These are phyloP conservation scores for Gorsachius goisagi DNA, from an alignment of 2,113 vertebrate species.

Conservation along the genomic window DNA sequence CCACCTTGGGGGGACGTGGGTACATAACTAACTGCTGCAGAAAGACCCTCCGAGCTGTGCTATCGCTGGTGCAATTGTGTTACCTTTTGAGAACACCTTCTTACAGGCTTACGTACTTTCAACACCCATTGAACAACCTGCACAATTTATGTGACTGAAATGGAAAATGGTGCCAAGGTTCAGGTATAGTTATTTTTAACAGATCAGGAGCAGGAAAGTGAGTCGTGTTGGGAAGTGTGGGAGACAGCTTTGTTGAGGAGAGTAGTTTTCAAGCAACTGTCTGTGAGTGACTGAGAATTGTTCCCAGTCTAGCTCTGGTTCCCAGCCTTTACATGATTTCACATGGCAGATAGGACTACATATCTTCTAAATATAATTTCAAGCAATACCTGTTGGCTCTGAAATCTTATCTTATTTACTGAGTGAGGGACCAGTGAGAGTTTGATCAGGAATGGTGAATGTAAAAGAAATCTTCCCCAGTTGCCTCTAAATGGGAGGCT, in stretches of 20 bases:
- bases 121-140: not conserved
- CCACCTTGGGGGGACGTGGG: accelerated
- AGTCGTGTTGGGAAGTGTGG: not conserved
- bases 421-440: not conserved
- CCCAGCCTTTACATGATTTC: not conserved
- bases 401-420: not conserved
- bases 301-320: not conserved
- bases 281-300: not conserved
- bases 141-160: not conserved
- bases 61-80: not conserved
- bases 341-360: not conserved
- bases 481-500: not conserved
- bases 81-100: not conserved
- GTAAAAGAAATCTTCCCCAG: not conserved
- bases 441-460: not conserved
- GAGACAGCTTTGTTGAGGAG: not conserved
- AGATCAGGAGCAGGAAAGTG: not conserved
- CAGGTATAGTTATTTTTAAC: not conserved
- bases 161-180: not conserved
- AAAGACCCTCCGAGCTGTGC: not conserved
- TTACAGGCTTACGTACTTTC: not conserved
- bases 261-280: not conserved
- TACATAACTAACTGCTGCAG: not conserved
- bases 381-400: not conserved
- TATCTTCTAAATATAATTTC: not conserved